Evolutionary conservation across 2,113 vertebrate species (phyloP), one percentile per base, ranked within the genome.

Genomic region (Melanocharis versteri): DNA sequence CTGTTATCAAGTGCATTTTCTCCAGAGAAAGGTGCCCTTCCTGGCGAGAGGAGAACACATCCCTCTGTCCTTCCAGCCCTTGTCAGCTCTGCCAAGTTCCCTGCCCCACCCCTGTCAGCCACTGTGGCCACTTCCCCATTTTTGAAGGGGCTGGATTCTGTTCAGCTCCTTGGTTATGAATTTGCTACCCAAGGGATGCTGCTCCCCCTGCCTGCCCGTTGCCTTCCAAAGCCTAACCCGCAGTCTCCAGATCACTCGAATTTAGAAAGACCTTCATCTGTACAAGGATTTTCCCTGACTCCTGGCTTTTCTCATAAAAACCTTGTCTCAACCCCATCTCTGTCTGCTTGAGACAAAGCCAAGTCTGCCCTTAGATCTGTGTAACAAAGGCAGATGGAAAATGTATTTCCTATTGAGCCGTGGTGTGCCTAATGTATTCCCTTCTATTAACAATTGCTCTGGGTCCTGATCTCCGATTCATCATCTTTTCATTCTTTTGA

Each of bases 401-500:
- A 96, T 75, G 8, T 73, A 80, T 82, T 89, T 93, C n/a, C 40
- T 37, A 48, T 62, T n/a, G 58, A 86, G 84, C 78, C 12, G 37
- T 5, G 3, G 22, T 27, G 83, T 94, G 87, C 72, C 47, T 96
- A 90, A 96, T 87, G 65, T 68, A 39, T 70, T 89, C 89, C 35
- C 58, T 84, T 61, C 92, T 89, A 57, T 87, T 80, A 94, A 71
- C 12, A 18, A 6, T 19, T 79, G 91, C 87, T 93, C 50, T n/a
- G 45, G 87, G 92, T 94, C 83, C 86, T 61, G 72, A 87, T 90
- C 95, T 93, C 80, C 1, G 13, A 89, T 90, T 85, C 94, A 21
- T 88, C 68, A 16, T 86, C 72, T 91, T 85, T 58, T 75, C 86
- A 75, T 79, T 53, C 71, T 90, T 97, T 93, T 97, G 95, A 96